Evolutionary conservation across 2,113 vertebrate species (phyloP).

Genomic region (Parotia lawesii): DNA sequence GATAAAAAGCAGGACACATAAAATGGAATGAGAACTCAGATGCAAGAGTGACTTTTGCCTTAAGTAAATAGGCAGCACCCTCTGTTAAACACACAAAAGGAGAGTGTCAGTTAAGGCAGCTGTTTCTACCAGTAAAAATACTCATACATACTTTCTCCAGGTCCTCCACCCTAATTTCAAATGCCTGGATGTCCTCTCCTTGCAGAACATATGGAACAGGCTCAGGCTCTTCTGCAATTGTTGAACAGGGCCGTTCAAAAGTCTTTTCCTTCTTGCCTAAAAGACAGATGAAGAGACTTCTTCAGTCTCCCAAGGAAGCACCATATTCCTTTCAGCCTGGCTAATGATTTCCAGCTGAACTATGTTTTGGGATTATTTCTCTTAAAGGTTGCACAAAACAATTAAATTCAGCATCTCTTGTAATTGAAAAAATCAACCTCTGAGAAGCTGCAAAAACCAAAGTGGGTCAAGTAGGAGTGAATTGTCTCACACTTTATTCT

Average conservation of each 20-base stretch:
- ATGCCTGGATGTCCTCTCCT: constrained; percentile 70
- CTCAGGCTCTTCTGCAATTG: constrained; percentile 52
- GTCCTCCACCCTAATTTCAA: constrained; percentile 71
- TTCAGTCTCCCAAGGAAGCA: neutral
- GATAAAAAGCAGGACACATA: neutral
- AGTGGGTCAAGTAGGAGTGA: neutral
- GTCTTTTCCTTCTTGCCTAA: constrained; percentile 70
- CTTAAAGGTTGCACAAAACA: neutral
- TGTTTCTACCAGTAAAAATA: neutral
- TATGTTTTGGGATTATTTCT: neutral
- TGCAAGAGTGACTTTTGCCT: neutral
- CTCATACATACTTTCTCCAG: constrained; percentile 73
- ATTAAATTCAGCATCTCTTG: neutral
- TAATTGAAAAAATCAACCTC: neutral
- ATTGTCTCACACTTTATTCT: accelerated
- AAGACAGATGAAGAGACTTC: constrained; percentile 1
- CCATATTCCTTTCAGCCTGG: neutral
- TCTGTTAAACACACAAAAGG: neutral
- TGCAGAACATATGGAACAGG: constrained; percentile 41
- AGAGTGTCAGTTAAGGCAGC: neutral
- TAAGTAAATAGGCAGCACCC: neutral
- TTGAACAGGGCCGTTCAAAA: neutral
- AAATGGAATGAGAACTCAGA: neutral
- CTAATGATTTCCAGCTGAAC: neutral
- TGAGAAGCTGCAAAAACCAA: neutral